Evolutionary conservation across 2,888 invertebrate genomes (phyloP).

Genomic region (Agelastica alni): DNA sequence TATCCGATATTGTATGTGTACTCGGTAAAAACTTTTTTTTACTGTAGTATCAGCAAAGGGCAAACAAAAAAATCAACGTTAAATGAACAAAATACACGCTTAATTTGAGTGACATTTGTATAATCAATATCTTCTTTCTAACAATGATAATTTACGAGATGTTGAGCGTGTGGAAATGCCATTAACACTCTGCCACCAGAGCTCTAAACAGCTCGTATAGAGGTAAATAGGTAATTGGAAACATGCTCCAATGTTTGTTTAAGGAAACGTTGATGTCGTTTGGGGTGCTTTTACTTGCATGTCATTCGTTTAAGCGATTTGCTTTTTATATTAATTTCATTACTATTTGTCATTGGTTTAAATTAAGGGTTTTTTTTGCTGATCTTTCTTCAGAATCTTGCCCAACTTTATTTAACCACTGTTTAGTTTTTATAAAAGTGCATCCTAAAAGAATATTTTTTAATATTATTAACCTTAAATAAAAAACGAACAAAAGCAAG

Average conservation of each 20-base stretch:
- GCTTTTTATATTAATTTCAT: conserved; percentile 6
- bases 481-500: no score
- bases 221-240: conserved; percentile 51
- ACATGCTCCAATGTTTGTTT: conserved; percentile 49
- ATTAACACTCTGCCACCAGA: conserved; percentile 42
- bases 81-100: no score
- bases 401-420: no score
- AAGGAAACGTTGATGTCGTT: conserved; percentile 44
- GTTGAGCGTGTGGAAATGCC: conserved; percentile 47
- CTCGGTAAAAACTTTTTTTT: no score
- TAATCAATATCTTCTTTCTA: conserved; percentile 7
- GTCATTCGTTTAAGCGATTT: conserved; percentile 36
- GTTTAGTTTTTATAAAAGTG: no score
- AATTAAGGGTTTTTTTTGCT: neutral
- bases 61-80: no score
- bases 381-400: neutral
- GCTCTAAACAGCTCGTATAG: conserved; percentile 51
- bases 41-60: no score
- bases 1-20: no score
- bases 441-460: no score
- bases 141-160: conserved; percentile 47
- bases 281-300: conserved; percentile 40
- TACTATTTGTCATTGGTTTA: neutral
- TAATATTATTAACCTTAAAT: no score
- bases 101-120: conserved; percentile 1